phyloP scores from a whole-genome alignment of 2,888 invertebrate genomes.

The Drosophila hamatofila region DNA sequence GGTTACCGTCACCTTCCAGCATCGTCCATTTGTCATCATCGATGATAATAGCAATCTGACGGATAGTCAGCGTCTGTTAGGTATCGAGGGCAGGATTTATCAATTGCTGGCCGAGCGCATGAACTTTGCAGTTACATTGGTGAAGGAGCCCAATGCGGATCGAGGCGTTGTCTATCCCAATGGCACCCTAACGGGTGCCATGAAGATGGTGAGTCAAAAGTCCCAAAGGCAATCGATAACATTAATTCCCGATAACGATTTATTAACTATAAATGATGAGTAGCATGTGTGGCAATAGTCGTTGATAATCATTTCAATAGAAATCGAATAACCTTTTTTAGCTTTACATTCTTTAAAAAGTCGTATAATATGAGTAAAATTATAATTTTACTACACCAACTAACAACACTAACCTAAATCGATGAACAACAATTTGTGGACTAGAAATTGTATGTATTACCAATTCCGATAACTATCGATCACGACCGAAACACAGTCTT shows the following conservation, averaged over 20 bases:
- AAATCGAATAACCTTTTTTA: too few relatives aligned
- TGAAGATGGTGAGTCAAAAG: slow-evolving; percentile 68
- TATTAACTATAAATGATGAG: neutral
- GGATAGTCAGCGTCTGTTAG: slow-evolving; percentile 50
- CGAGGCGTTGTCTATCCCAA: slow-evolving; percentile 73
- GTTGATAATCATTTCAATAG: too few relatives aligned
- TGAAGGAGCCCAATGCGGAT: slow-evolving; percentile 31
- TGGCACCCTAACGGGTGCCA: slow-evolving; percentile 79
- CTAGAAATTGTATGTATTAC: too few relatives aligned
- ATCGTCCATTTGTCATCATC: slow-evolving; percentile 74
- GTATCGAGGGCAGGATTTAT: slow-evolving; percentile 82
- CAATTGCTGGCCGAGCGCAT: slow-evolving; percentile 71
- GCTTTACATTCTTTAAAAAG: too few relatives aligned
- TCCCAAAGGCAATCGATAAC: neutral
- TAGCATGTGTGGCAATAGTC: too few relatives aligned
- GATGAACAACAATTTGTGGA: neutral
- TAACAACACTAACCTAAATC: neutral
- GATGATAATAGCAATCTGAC: slow-evolving; percentile 22
- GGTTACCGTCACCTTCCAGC: slow-evolving; percentile 67
- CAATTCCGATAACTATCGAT: neutral
- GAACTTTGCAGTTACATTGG: slow-evolving; percentile 79
- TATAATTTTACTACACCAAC: too few relatives aligned
- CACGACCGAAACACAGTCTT: too few relatives aligned
- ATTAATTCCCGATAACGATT: neutral
- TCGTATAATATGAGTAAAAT: too few relatives aligned